A percentile compares a stretch with the other conserved stretches of the same genome.
Evolutionary conservation across 2,797 vertebrate species (phyloP).

Genomic region (Chelonia mydas): DNA sequence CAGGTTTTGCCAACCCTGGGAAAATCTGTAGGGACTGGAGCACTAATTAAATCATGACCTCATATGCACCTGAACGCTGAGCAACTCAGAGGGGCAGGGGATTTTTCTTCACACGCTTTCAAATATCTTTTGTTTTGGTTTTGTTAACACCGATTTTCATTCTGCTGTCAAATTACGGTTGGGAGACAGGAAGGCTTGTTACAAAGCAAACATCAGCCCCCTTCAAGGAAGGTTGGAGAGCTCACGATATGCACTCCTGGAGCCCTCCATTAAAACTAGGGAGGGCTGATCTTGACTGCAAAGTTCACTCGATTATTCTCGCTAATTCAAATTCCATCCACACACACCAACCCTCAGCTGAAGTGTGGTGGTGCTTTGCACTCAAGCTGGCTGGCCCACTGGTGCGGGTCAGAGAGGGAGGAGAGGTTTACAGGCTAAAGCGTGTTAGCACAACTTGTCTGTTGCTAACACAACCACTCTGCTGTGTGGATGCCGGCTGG

Average conservation of each 20-base stretch:
- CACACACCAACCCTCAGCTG: accelerated
- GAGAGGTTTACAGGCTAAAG: not conserved
- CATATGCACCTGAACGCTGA: not conserved
- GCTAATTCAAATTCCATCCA: accelerated
- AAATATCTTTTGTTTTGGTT: constrained; percentile 14
- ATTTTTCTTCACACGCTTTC: not conserved
- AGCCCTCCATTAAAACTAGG: not conserved
- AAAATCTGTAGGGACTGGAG: not conserved
- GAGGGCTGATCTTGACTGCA: not conserved
- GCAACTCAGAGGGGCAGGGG: not conserved
- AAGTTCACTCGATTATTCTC: not conserved
- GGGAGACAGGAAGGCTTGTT: constrained; percentile 2
- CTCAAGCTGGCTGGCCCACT: not conserved
- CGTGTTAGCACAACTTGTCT: accelerated
- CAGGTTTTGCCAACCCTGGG: not conserved
- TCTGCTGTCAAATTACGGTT: not conserved
- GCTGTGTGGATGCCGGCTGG: not conserved
- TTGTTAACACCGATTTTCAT: constrained; percentile 29
- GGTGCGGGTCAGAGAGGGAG: no score
- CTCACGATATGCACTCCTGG: accelerated
- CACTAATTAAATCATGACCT: not conserved
- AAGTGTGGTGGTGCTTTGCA: not conserved
- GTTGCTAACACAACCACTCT: not conserved
- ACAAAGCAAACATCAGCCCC: not conserved
- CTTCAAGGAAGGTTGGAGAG: not conserved